Base-by-base conservation (phyloP, 2,113 vertebrate species). In the Sander vitreus region DNA sequence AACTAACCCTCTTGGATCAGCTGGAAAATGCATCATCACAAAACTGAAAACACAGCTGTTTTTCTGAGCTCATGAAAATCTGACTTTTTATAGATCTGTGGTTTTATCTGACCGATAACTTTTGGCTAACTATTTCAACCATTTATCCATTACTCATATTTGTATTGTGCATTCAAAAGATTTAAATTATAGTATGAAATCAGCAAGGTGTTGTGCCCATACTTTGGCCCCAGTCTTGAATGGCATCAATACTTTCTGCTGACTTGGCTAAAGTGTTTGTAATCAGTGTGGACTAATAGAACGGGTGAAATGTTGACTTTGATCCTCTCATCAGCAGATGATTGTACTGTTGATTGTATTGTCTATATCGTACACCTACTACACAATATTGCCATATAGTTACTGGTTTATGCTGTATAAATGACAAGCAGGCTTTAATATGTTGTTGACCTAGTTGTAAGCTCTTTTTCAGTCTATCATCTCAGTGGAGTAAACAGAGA, bases 401-500 rank as follows among this genome's bases (percentile, higher is more conserved):
- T 54, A 27, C 27, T 27, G 45, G 18, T 66, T 21, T 7, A 19
- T 15, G 11, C 21, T 25, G 19, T 59, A 25, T 13, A 60, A 77
- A 70, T 23, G 4, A 54, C 55, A 10, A 23, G 36, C 21, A 69
- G 51, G 15, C 12, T 39, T 47, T 14, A 27, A n/a, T 13, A 45
- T 18, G 14, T 14, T 68, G 36, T 48, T 27, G 2, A 23, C 48
- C 36, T 48, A 11, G 65, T 39, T 45, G 16, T 27, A 36, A 67
- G 55, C 36, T 73, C 30, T 8, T 43, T 18, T 53, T 66, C 4
- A n/a, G 36, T 71, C 33, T 57, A 0, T 47, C 64, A 51, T 58
- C 68, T 54, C 53, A 78, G 39, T 39, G 19, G 81, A 80, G 30
- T 67, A 80, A 83, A 76, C 81, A 57, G 16, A 76, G 27, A 64